These are phyloP conservation scores for Cotesia vestalis DNA, from an alignment of 1,140 invertebrate species.

Conservation along the genomic window DNA sequence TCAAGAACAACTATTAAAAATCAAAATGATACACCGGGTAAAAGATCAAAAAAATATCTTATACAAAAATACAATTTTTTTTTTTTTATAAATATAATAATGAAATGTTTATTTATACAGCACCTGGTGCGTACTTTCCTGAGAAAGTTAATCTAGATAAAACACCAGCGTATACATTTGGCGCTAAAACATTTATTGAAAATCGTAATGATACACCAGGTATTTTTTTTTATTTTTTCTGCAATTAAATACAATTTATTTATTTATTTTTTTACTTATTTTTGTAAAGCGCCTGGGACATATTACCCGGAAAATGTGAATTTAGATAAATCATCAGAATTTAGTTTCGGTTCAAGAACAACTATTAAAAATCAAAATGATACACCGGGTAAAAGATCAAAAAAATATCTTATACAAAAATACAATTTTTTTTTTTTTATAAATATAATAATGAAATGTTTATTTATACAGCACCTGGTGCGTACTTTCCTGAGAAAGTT, in stretches of 20 bases:
- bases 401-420: neutral
- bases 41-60: neutral
- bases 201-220: conserved; percentile 41
- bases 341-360: conserved; percentile 68
- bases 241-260: too few relatives aligned
- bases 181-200: conserved; percentile 54
- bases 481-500: conserved; percentile 45
- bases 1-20: conserved; percentile 67
- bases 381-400: neutral
- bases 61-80: neutral
- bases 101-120: too few relatives aligned
- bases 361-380: conserved; percentile 31
- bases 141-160: conserved; percentile 71
- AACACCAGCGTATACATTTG: conserved; percentile 40
- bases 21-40: conserved; percentile 63
- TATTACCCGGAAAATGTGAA: conserved; percentile 69
- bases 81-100: too few relatives aligned
- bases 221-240: conserved; percentile 22
- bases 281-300: conserved; percentile 10
- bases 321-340: conserved; percentile 68
- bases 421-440: neutral
- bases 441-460: conserved; percentile 1
- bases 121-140: conserved; percentile 22
- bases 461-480: conserved; percentile 49
- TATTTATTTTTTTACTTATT: conserved; percentile 38